Base-by-base conservation (phyloP, 35 echinoderm and acorn worm genomes). In the Acanthaster planci region DNA sequence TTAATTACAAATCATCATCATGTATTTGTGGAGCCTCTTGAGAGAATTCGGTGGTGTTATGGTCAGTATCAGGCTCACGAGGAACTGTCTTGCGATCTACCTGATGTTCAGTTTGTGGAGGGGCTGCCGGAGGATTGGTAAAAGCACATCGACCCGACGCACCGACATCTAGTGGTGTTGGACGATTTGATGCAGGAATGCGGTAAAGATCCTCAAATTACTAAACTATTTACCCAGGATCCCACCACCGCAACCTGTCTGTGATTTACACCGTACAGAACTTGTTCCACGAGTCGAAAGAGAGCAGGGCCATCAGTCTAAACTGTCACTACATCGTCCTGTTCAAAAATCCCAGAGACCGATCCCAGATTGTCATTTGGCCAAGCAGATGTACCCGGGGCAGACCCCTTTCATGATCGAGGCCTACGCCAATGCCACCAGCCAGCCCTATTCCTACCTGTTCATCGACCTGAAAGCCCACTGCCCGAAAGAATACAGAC, bases 101-200 rank as follows among this genome's bases (percentile, higher is more conserved):
- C 77, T 54, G 32, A 79, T 36, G 58, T 95, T 9, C 39, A 67
- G 21, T 82, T 90, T 57, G 82, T 86, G 26, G 87, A 94, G 40
- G 92, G 87, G 36, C 42, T 90, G 12, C 84, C 87, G 18, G 39
- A 86, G 10, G 60, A 80, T 42, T 75, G 80, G 79, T n/a, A 79
- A 18, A 58, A 76, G 5, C 52, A 82, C 36, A 51, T 90, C 42
- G 84, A 90, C 40, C 76, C 27, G 18, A 37, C 40, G 7, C 72
- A 90, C 60, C 47, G 68, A 30, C 86, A 90, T 79, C 40, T 90
- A 60, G 86, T 90, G 26, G 84, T 95, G 36, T 56, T 91, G 0
- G 89, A 91, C 37, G 93, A 95, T 85, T 80, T 95, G 32, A 87
- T 95, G 79, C 79, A 72, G 64, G 89, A 91, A 87, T 85, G 55